These are phyloP conservation scores for Selenia dentaria DNA, from an alignment of 2,888 invertebrate genomes.

Conservation along the genomic window DNA sequence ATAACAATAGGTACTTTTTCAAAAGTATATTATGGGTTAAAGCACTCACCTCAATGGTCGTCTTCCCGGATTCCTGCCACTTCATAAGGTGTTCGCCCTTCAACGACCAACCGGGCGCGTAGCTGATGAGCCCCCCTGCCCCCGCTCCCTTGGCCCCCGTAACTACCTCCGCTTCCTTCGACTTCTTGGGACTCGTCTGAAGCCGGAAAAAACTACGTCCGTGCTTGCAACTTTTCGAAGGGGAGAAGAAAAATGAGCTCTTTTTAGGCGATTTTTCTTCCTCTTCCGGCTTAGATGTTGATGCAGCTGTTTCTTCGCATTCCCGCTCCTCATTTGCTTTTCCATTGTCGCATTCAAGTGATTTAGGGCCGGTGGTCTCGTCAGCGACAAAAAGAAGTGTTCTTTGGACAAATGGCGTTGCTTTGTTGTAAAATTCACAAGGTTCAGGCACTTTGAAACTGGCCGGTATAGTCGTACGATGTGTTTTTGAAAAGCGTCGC, in stretches of 20 bases:
- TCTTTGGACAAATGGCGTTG: constrained; percentile 79
- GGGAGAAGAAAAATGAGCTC: constrained; percentile 81
- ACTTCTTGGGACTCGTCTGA: constrained; percentile 80
- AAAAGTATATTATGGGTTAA: too few species aligned
- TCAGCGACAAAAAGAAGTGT: constrained; percentile 77
- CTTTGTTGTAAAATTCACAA: constrained; percentile 79
- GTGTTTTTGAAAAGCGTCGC: constrained; percentile 75
- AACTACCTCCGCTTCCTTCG: constrained; percentile 62
- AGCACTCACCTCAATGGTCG: constrained; percentile 81
- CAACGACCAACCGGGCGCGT: constrained; percentile 86
- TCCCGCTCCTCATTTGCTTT: constrained; percentile 49
- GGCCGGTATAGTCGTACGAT: constrained; percentile 75
- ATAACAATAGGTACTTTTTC: too few species aligned
- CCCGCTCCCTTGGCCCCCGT: constrained; percentile 44
- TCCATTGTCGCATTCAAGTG: constrained; percentile 43
- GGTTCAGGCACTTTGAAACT: constrained; percentile 78
- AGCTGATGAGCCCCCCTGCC: constrained; percentile 82
- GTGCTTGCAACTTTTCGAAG: constrained; percentile 80
- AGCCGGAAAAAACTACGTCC: constrained; percentile 81
- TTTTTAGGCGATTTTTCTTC: constrained; percentile 80
- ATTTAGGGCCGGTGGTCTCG: constrained; percentile 73
- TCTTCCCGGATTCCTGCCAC: constrained; percentile 86
- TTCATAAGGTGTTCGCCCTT: constrained; percentile 86
- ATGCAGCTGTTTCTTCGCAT: constrained; percentile 49
- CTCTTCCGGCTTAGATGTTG: constrained; percentile 67